Evolutionary conservation across 2,113 vertebrate genomes (phyloP).

Genomic region (Tupaia tana): DNA sequence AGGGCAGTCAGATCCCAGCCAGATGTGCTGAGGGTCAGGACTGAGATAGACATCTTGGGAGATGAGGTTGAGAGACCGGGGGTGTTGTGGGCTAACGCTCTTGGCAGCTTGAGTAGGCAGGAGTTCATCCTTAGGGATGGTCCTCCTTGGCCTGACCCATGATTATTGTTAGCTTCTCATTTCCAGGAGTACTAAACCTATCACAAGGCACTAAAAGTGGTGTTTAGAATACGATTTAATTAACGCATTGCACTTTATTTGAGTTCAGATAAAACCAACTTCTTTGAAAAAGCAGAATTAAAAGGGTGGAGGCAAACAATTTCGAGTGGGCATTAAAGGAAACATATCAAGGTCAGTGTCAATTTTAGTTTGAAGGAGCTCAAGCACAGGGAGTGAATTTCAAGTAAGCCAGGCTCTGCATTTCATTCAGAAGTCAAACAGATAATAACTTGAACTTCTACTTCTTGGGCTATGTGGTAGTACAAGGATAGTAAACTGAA

Average conservation of each 20-base stretch:
- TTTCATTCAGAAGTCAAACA: not conserved
- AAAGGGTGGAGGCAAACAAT: not conserved
- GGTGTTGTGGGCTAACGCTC: not conserved
- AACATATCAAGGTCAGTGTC: not conserved
- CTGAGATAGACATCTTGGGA: constrained; percentile 57
- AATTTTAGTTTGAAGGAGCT: not conserved
- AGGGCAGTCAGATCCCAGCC: constrained; percentile 42
- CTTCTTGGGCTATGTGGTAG: not conserved
- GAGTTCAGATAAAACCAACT: not conserved
- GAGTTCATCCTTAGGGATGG: not conserved
- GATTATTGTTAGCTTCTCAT: constrained; percentile 12
- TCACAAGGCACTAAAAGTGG: not conserved
- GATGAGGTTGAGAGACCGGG: not conserved
- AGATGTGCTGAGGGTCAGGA: constrained; percentile 57
- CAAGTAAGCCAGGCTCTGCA: not conserved
- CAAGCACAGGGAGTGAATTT: not conserved
- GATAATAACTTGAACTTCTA: not conserved
- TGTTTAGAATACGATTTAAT: constrained; percentile 31
- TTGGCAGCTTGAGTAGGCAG: constrained; percentile 16
- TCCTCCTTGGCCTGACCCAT: not conserved
- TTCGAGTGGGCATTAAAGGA: not conserved
- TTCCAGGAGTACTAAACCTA: constrained; percentile 54
- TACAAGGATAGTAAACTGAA: not conserved
- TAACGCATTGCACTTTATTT: constrained; percentile 40
- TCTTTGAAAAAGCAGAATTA: not conserved